Percentiles rank a stretch among this genome's conserved stretches.
Evolutionary conservation across 2,888 invertebrate species (phyloP).

Genomic region (Rhamphomyia laevipes): DNA sequence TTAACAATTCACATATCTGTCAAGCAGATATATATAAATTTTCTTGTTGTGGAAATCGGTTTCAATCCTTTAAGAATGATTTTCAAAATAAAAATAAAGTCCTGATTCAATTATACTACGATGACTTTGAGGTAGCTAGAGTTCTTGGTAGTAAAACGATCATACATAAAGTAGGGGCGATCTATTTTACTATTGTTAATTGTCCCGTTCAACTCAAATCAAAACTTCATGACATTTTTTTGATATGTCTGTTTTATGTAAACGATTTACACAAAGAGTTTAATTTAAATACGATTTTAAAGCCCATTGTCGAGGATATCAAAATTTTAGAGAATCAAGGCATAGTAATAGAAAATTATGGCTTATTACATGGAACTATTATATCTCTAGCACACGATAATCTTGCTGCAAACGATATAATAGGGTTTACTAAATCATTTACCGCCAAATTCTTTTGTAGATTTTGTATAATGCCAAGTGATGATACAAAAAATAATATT

Average conservation of each 20-base stretch:
- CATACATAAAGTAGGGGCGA: neutral
- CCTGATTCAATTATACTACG: too few species aligned
- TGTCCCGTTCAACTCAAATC: neutral
- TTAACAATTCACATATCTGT: too few species aligned
- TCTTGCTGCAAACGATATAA: neutral
- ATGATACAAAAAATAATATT: neutral
- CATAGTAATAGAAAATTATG: neutral
- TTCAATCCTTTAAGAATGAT: too few species aligned
- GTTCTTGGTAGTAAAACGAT: neutral
- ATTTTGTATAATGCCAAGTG: slow-evolving; percentile 1
- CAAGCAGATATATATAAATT: too few species aligned
- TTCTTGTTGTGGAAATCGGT: too few species aligned
- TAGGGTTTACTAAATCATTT: neutral
- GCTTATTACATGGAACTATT: neutral
- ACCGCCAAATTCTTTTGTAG: neutral
- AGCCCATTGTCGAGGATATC: neutral
- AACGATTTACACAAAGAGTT: neutral
- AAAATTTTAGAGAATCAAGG: neutral
- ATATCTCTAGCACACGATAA: neutral
- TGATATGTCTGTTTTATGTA: slow-evolving; percentile 3
- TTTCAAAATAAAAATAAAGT: too few species aligned
- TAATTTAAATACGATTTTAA: neutral
- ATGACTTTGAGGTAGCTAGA: too few species aligned
- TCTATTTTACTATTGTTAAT: slow-evolving; percentile 1
- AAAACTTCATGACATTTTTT: neutral